These are phyloP conservation scores for Paralvinella palmiformis DNA, from an alignment of 1,140 invertebrate species.

Conservation along the genomic window DNA sequence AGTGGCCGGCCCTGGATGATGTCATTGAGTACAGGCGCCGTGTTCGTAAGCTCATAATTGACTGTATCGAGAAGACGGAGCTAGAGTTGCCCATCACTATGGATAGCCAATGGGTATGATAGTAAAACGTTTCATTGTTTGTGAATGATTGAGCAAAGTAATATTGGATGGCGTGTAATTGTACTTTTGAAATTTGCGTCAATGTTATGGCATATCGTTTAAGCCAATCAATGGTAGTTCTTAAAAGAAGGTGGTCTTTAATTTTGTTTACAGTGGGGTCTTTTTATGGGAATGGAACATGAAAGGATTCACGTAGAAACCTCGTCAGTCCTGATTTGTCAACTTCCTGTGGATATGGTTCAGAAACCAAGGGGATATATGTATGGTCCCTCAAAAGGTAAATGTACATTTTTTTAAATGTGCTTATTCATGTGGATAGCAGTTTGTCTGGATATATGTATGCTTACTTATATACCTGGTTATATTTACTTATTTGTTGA, in stretches of 20 bases:
- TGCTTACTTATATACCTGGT: too few species aligned
- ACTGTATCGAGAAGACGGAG: constrained; percentile 43
- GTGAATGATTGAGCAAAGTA: too few species aligned
- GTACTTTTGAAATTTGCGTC: too few species aligned
- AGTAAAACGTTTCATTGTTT: neutral
- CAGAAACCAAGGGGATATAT: constrained; percentile 36
- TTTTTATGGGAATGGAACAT: constrained; percentile 50
- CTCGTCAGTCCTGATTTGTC: constrained; percentile 47
- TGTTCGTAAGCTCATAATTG: constrained; percentile 38
- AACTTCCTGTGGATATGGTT: constrained; percentile 42
- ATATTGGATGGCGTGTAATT: too few species aligned
- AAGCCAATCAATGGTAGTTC: neutral
- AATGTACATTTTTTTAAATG: too few species aligned
- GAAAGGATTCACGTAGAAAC: constrained; percentile 50
- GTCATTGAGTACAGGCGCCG: constrained; percentile 40
- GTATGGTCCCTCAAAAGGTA: constrained; percentile 35
- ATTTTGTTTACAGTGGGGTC: constrained; percentile 45
- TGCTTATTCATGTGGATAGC: too few species aligned
- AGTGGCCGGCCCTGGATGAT: constrained; percentile 42
- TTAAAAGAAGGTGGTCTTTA: neutral
- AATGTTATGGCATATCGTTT: too few species aligned
- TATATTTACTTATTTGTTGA: too few species aligned
- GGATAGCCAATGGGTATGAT: constrained; percentile 41
- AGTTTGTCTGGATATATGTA: too few species aligned
- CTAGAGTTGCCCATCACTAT: constrained; percentile 44